phyloP scores from a whole-genome alignment of 2,113 vertebrate genomes.

The Loxodonta africana region DNA sequence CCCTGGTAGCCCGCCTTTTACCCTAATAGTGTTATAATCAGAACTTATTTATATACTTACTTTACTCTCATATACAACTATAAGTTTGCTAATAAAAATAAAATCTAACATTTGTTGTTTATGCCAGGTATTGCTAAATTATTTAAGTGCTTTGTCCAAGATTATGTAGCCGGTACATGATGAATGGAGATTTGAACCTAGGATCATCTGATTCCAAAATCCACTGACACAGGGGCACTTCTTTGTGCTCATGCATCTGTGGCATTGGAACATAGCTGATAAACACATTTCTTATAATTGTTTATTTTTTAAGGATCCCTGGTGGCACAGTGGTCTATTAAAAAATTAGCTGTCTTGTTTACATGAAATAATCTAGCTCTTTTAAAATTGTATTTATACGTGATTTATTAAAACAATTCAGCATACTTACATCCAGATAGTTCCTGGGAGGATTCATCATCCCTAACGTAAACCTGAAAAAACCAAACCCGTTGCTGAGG shows the following conservation, averaged over 20 bases:
- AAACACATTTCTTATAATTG: neutral
- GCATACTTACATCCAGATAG: neutral
- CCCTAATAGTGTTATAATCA: neutral
- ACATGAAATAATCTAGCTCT: neutral
- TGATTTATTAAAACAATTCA: neutral
- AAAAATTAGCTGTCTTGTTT: neutral
- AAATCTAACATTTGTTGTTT: slow-evolving; percentile 9
- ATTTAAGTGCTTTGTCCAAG: neutral
- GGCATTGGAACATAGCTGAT: neutral
- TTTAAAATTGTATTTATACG: neutral
- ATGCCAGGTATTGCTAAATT: neutral
- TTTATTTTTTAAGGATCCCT: neutral
- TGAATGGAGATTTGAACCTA: neutral
- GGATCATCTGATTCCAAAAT: neutral
- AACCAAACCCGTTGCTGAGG: no score
- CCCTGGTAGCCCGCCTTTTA: neutral
- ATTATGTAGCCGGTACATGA: neutral
- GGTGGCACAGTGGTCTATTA: neutral
- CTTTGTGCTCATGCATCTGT: neutral
- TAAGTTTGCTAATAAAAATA: neutral
- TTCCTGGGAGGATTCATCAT: neutral
- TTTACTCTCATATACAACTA: neutral
- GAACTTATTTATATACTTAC: slow-evolving; percentile 11
- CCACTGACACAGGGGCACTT: neutral
- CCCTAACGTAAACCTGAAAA: no score